Base-by-base conservation (phyloP, 37 sponge, comb jelly and placozoan genomes). In the Ianthella basta region DNA sequence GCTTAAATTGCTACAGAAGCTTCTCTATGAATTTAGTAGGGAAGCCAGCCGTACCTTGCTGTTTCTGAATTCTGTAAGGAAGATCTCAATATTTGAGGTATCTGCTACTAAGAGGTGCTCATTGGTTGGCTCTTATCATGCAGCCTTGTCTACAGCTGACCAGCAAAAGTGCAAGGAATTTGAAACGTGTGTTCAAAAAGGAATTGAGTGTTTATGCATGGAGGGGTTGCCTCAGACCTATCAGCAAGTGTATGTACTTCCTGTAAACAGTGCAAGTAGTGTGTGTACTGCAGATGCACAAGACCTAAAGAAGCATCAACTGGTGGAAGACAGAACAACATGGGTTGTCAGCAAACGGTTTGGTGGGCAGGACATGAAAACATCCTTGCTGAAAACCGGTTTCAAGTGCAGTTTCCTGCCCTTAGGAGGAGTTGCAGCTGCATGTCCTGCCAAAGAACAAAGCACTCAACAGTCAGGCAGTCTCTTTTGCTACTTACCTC, bases 401-500 rank as follows among this genome's bases (percentile, higher is more conserved):
- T 57, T 75, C 13, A 30, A 56, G 20, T 13, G 64, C 23, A 73
- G 84, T 29, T 59, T 91, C 15, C 63, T 79, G 61, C 85, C 91
- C 55, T 19, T 84, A 15, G 91, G 91, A 59, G 91, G 91, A 60
- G 85, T 87, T 19, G 91, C 91, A 29, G 79, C 88, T 53, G 23
- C 30, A 25, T 10, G 84, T 0, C 34, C 53, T 25, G 0, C 21
- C 21, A 59, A 25, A 1, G 39, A 63, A 16, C 65, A n/a, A 34
- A 0, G 29, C 1, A 35, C 44, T 4, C 20, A 32, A 38, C 8
- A 15, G 10, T 29, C 81, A 27, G 69, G 57, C 23, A 0, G n/a
- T 33, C 16, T 87, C 23, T 93, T 86, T 55, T 93, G 93, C 79
- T 93, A 70, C 60, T 53, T 93, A 0, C 93, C 93, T 63, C 50